Evolutionary conservation across 1,140 invertebrate genomes (phyloP).

Genomic region (Tetragnatha versicolor): DNA sequence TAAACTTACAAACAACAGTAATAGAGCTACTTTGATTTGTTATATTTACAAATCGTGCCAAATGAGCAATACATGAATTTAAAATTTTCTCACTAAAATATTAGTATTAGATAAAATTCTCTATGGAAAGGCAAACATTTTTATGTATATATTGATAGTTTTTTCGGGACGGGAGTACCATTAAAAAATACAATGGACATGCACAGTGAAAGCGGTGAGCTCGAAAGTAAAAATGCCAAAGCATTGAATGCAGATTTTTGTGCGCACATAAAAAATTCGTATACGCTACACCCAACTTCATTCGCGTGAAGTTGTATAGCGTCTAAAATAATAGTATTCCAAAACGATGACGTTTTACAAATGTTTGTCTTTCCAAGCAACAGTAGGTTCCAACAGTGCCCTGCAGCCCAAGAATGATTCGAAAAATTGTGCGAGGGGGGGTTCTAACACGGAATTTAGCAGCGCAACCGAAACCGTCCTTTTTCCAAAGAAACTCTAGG

Average conservation of each 20-base stretch:
- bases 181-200: too few species aligned
- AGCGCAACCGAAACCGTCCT: not conserved
- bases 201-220: not conserved
- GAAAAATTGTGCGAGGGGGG: too few species aligned
- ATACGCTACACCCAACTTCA: not conserved
- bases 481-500: not conserved
- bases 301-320: not conserved
- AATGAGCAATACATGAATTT: slow-evolving; percentile 30
- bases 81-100: slow-evolving; percentile 3
- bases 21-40: slow-evolving; percentile 37
- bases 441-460: too few species aligned
- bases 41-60: slow-evolving; percentile 33
- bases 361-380: slow-evolving; percentile 48
- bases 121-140: slow-evolving; percentile 47
- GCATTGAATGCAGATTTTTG: not conserved
- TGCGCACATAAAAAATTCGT: not conserved
- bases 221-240: not conserved
- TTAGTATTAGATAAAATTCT: slow-evolving; percentile 29
- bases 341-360: not conserved
- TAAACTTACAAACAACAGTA: slow-evolving; percentile 24
- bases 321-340: not conserved
- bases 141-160: not conserved
- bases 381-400: too few species aligned
- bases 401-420: too few species aligned
- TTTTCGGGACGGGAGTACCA: slow-evolving; percentile 25